A percentile compares a stretch with the other conserved stretches of the same genome.
These are phyloP conservation scores for Progne subis DNA, from an alignment of 2,113 vertebrate species.

Conservation along the genomic window DNA sequence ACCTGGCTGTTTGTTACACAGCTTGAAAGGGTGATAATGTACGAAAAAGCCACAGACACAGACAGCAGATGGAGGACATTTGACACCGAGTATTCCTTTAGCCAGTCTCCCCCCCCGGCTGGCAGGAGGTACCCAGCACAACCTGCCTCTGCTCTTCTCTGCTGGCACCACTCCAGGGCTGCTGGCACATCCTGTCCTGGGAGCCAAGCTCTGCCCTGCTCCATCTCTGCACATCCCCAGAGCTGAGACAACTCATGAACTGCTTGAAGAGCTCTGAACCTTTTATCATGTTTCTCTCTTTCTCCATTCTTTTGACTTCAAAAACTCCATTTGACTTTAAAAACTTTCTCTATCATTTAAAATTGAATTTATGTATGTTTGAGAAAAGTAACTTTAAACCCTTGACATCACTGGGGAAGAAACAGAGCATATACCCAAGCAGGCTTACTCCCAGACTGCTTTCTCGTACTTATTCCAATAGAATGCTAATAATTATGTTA, in stretches of 20 bases:
- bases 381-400: not conserved
- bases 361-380: not conserved
- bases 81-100: not conserved
- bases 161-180: not conserved
- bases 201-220: not conserved
- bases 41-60: not conserved
- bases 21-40: not conserved
- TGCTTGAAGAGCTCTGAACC: not conserved
- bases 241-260: rapidly evolving
- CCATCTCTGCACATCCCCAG: not conserved
- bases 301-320: not conserved
- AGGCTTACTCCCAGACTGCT: not conserved
- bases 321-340: not conserved
- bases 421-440: not conserved
- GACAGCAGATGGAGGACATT: not conserved
- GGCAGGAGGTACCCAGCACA: rapidly evolving
- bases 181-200: not conserved
- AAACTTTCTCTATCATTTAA: not conserved
- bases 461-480: conserved; percentile 31
- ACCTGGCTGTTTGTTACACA: not conserved
- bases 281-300: not conserved
- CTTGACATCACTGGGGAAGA: not conserved
- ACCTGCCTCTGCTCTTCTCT: not conserved
- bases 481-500: conserved; percentile 69
- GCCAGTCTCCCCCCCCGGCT: not conserved